Evolutionary conservation across 2,113 vertebrate genomes (phyloP).

Genomic region (Chloebia gouldiae): DNA sequence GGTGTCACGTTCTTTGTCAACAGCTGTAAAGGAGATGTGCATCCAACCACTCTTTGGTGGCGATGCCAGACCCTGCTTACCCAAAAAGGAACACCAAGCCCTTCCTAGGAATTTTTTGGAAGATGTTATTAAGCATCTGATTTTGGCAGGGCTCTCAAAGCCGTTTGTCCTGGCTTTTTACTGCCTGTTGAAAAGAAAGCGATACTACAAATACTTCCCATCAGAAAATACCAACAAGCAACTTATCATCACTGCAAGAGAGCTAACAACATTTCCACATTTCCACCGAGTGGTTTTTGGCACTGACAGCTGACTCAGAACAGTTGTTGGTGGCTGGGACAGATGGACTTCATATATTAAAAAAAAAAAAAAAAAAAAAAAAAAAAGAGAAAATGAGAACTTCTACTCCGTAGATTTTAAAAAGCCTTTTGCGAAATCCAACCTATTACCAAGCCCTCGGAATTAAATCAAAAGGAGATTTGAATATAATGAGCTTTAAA

Average conservation of each 20-base stretch:
- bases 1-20: conserved; percentile 61
- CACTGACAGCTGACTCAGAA: conserved; percentile 64
- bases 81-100: conserved; percentile 45
- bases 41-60: conserved; percentile 2
- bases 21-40: conserved; percentile 62
- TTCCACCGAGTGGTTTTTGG: conserved; percentile 24
- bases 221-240: conserved; percentile 2
- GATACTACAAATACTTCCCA: conserved; percentile 15
- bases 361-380: background rate
- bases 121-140: background rate
- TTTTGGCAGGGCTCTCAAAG: background rate
- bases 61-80: conserved; percentile 12
- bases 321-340: conserved; percentile 47
- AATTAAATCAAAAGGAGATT: background rate
- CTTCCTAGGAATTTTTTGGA: conserved; percentile 53
- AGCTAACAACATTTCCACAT: background rate
- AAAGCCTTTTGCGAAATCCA: background rate
- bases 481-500: background rate
- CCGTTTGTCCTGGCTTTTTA: background rate
- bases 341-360: conserved; percentile 55
- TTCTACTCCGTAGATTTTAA: background rate
- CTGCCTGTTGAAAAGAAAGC: conserved; percentile 13
- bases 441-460: background rate
- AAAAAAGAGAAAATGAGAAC: background rate
- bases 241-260: background rate